Conservation (phyloP, 2,797 vertebrate species). For the Thripadectes ignobilis region DNA sequence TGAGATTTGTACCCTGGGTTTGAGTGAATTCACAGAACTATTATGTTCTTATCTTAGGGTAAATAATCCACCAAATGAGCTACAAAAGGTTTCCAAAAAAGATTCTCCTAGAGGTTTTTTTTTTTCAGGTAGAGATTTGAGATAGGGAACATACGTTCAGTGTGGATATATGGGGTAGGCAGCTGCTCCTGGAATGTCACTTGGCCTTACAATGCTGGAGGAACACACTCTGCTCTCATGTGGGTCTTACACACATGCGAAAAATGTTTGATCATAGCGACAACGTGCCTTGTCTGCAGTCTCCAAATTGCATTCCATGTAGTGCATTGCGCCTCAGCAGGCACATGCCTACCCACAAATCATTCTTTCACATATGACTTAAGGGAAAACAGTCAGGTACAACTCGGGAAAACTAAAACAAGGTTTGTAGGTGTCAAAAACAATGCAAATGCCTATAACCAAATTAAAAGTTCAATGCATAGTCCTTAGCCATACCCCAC, state of each 20-base stretch:
- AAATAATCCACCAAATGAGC: neutral
- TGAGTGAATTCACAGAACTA: neutral
- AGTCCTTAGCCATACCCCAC: neutral
- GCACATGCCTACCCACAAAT: neutral
- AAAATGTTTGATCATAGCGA: neutral
- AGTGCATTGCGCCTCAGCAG: neutral
- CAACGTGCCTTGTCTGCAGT: neutral
- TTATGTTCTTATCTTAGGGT: neutral
- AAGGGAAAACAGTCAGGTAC: neutral
- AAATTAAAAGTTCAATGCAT: neutral
- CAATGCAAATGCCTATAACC: neutral
- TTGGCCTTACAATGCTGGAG: neutral
- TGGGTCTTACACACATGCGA: neutral
- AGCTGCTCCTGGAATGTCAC: neutral
- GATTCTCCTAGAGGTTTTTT: neutral
- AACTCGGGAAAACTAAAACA: neutral
- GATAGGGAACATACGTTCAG: neutral
- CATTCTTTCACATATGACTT: neutral
- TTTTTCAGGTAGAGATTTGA: neutral
- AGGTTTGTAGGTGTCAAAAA: neutral
- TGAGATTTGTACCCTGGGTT: neutral
- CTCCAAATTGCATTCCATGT: fast-evolving
- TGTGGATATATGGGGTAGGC: fast-evolving
- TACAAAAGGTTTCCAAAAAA: neutral
- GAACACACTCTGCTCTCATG: neutral